These are phyloP conservation scores for Spheniscus mendiculus DNA, from an alignment of 2,113 vertebrate genomes.

Conservation along the genomic window DNA sequence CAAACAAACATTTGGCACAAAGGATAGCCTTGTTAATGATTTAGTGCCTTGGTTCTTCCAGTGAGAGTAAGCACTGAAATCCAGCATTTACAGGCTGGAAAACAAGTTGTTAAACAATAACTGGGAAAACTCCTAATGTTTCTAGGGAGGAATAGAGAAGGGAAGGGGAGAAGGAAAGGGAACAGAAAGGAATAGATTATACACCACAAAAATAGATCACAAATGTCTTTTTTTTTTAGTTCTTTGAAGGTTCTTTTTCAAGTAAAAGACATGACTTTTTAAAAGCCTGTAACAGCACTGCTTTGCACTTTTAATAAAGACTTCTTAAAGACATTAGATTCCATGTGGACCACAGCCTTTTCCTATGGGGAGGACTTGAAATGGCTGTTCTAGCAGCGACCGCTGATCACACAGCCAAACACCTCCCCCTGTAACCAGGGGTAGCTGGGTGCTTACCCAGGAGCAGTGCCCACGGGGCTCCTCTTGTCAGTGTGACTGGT, in stretches of 20 bases:
- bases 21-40: background rate
- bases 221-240: background rate
- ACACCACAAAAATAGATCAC: background rate
- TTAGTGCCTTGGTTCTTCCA: background rate
- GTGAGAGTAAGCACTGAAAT: background rate
- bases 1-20: conserved; percentile 18
- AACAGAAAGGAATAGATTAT: background rate
- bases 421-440: background rate
- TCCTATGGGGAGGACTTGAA: background rate
- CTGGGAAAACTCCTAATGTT: background rate
- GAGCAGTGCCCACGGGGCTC: background rate
- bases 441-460: background rate
- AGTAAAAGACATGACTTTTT: background rate
- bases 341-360: background rate
- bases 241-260: background rate
- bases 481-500: background rate
- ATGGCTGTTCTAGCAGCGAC: background rate
- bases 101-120: background rate
- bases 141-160: background rate
- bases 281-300: background rate
- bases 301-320: background rate
- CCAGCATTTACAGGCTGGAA: background rate
- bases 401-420: background rate
- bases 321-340: background rate
- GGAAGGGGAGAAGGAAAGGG: background rate